phyloP scores from a whole-genome alignment of 2,888 invertebrate species.

The Aplocera efformata region DNA sequence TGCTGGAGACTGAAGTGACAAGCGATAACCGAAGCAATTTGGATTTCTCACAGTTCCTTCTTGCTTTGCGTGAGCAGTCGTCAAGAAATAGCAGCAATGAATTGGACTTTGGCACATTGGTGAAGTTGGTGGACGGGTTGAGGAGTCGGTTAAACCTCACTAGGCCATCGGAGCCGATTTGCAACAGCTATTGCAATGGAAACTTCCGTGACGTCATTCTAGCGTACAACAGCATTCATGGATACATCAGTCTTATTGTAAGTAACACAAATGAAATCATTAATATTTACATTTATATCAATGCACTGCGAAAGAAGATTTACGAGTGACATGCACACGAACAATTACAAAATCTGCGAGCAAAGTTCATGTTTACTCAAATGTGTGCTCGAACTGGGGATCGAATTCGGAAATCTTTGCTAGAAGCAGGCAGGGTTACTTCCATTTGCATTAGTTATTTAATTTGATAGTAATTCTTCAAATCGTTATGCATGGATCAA shows the following conservation, averaged over 20 bases:
- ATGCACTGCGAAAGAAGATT: too few relatives aligned
- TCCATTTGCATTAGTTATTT: too few relatives aligned
- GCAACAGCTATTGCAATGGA: slow-evolving; percentile 80
- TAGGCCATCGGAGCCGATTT: slow-evolving; percentile 48
- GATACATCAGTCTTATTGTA: slow-evolving; percentile 90
- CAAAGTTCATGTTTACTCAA: too few relatives aligned
- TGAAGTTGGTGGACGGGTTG: slow-evolving; percentile 64
- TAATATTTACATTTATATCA: too few relatives aligned
- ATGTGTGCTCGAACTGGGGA: too few relatives aligned
- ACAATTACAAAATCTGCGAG: too few relatives aligned
- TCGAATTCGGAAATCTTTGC: too few relatives aligned
- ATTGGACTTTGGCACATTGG: slow-evolving; percentile 62
- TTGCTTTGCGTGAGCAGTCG: slow-evolving; percentile 50
- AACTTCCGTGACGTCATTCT: slow-evolving; percentile 80
- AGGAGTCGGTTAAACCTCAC: slow-evolving; percentile 57
- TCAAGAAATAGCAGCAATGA: slow-evolving; percentile 55
- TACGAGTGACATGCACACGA: too few relatives aligned
- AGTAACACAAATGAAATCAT: too few relatives aligned
- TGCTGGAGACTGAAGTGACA: slow-evolving; percentile 53
- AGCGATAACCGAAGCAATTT: slow-evolving; percentile 54
- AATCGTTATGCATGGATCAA: too few relatives aligned
- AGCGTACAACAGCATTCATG: slow-evolving; percentile 87
- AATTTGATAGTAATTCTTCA: too few relatives aligned
- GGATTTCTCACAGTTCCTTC: slow-evolving; percentile 58
- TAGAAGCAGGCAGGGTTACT: too few relatives aligned